Evolutionary conservation across 2,797 vertebrate genomes (phyloP).

Genomic region (Capromys pilorides): DNA sequence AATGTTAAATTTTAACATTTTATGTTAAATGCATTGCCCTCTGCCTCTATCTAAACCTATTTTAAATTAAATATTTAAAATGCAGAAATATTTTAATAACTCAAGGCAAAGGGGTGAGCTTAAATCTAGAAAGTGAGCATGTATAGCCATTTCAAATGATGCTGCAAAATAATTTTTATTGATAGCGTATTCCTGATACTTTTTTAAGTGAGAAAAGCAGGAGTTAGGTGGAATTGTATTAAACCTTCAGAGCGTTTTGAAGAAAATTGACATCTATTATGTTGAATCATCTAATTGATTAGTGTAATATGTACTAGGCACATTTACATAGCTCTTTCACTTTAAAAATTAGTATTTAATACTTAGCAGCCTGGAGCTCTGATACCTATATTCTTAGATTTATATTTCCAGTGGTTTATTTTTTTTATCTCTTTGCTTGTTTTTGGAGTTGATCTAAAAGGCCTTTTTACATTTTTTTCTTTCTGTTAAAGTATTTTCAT

Average conservation of each 20-base stretch:
- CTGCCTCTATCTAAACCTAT: neutral
- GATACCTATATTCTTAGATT: neutral
- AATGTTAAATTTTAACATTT: too few species aligned
- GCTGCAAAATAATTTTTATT: neutral
- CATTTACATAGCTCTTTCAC: neutral
- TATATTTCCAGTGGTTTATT: neutral
- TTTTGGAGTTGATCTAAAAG: neutral
- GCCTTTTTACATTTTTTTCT: neutral
- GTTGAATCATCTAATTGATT: neutral
- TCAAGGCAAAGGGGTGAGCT: constrained; percentile 22
- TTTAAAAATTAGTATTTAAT: constrained; percentile 23
- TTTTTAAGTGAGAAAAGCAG: neutral
- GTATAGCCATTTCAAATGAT: neutral
- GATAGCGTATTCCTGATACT: constrained; percentile 13
- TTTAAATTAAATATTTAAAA: constrained; percentile 48
- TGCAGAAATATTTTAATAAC: neutral
- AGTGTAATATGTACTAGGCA: neutral
- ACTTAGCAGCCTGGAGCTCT: neutral
- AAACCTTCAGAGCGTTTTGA: neutral
- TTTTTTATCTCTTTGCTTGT: neutral
- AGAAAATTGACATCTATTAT: neutral
- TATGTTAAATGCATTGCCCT: too few species aligned
- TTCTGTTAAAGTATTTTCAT: neutral
- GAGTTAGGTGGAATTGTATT: constrained; percentile 20
- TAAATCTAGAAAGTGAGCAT: constrained; percentile 9